Conservation (phyloP, 2,797 vertebrate species). For the Pachyuromys duprasi region DNA sequence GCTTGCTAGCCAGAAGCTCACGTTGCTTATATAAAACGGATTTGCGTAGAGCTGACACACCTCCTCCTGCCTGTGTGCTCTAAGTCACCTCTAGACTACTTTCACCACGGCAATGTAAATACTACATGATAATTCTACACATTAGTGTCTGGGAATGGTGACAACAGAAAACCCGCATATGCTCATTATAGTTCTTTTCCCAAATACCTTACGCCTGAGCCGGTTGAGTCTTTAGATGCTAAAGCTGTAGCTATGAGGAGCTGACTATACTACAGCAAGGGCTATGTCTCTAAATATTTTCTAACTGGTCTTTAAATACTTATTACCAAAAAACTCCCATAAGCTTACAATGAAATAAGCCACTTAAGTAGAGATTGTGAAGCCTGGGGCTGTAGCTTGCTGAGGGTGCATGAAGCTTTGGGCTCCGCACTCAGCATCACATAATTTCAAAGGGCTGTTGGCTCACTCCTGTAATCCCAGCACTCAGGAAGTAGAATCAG, state of each 20-base stretch:
- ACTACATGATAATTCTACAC: neutral
- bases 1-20: neutral
- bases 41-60: neutral
- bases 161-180: neutral
- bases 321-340: neutral
- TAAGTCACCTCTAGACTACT: neutral
- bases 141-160: neutral
- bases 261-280: neutral
- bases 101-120: neutral
- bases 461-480: neutral
- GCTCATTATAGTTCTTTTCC: neutral
- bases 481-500: neutral
- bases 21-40: neutral
- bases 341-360: neutral
- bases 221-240: neutral
- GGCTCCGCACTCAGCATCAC: too few species aligned
- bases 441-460: neutral
- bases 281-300: conserved; percentile 42
- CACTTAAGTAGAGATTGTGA: neutral
- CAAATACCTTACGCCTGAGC: neutral
- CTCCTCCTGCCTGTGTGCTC: neutral
- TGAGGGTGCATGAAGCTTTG: neutral
- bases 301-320: conserved; percentile 7
- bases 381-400: neutral
- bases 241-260: neutral